Conservation (phyloP, 2,113 vertebrate species). For the Cranoglanis bouderius region DNA sequence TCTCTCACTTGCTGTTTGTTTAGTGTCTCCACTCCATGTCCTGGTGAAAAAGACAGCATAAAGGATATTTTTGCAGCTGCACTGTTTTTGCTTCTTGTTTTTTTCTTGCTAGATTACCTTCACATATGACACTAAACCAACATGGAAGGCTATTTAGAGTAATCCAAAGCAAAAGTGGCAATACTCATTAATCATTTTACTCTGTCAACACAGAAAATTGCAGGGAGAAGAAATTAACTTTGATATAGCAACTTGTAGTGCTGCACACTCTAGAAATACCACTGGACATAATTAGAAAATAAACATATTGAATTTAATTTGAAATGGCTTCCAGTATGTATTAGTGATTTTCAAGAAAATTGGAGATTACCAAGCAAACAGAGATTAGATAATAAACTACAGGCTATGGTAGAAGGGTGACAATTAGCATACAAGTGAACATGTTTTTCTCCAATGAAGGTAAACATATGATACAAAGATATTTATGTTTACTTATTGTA, state of each 20-base stretch:
- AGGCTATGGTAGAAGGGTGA: neutral
- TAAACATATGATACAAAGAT: neutral
- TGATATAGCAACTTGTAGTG: slow-evolving; percentile 27
- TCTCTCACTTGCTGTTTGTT: slow-evolving; percentile 46
- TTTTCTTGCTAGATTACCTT: slow-evolving; percentile 27
- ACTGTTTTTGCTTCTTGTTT: slow-evolving; percentile 1
- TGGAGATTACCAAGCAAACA: slow-evolving; percentile 18
- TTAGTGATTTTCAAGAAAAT: neutral
- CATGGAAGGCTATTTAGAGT: slow-evolving; percentile 48
- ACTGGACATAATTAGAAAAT: slow-evolving; percentile 9
- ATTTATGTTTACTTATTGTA: neutral
- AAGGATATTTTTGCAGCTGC: slow-evolving; percentile 64
- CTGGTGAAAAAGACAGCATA: slow-evolving; percentile 47
- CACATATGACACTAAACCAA: slow-evolving; percentile 45
- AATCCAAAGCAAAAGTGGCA: slow-evolving; percentile 56
- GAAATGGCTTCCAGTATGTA: neutral
- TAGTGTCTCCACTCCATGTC: slow-evolving; percentile 34
- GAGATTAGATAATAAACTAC: neutral
- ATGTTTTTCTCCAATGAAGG: neutral
- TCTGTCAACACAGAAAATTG: slow-evolving; percentile 45
- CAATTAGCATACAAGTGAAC: neutral
- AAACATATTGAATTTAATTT: neutral
- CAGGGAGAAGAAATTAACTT: slow-evolving; percentile 33
- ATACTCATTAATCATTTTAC: slow-evolving; percentile 49
- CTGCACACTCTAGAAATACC: slow-evolving; percentile 20